Base-by-base conservation (phyloP, 2,797 vertebrate genomes). In the Brachymystax lenok region DNA sequence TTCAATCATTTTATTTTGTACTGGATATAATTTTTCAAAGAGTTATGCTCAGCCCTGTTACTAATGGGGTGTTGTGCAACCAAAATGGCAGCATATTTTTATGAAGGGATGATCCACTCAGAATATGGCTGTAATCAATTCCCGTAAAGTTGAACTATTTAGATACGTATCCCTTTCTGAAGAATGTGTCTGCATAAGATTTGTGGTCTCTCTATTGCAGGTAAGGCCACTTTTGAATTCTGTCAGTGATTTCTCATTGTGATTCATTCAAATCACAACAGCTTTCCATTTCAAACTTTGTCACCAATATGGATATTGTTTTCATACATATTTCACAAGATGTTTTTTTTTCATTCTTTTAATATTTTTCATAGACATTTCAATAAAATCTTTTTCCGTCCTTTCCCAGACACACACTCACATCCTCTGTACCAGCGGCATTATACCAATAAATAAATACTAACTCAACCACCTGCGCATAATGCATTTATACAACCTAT, bases 341-440 rank as follows among this genome's bases (percentile, higher is more conserved):
- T 4, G 54, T 33, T 0, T 13, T 8, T 21, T 75, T 3, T 4
- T 17, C 40, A 46, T 46, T n/a, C 80, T 89, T 88, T 78, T 88
- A 86, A 46, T 46, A 46, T 46, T 46, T 46, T 8, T 46, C 40
- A 40, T 91, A 94, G 87, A 92, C 84, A 82, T 93, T 89, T 89
- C 82, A 87, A 89, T 94, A 93, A 92, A 94, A 90, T 91, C 82
- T 82, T 83, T 84, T 82, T 81, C 73, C 61, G 63, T 78, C 83
- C 84, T 72, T 77, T 82, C 88, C 79, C 74, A 66, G 79, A 75
- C 3, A 71, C 83, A 85, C n/a, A 61, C 21, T 8, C 56, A 61
- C 68, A 69, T 68, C 81, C 80, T 79, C 76, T 82, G 77, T 71
- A 82, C 80, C 81, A 84, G 80, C 79, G 83, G 16, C 82, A 70